phyloP scores from a whole-genome alignment of 1,140 invertebrate genomes.

The Manduca sexta region DNA sequence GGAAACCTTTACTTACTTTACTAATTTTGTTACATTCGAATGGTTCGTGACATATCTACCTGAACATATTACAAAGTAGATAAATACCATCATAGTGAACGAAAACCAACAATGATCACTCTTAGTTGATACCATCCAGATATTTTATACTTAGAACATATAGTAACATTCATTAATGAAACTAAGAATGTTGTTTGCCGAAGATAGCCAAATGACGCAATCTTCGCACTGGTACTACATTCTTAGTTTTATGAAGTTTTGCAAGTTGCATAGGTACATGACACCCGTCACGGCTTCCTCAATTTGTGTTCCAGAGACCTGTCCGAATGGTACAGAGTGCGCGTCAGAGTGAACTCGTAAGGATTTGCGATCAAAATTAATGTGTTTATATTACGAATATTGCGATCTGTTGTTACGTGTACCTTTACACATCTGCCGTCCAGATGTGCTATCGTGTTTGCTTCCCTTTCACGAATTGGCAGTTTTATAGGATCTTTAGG shows the following conservation, averaged over 20 bases:
- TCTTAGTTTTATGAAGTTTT: background rate
- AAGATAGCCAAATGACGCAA: background rate
- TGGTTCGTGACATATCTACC: slow-evolving; percentile 24
- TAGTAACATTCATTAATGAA: slow-evolving; percentile 10
- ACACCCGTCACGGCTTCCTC: slow-evolving; percentile 67
- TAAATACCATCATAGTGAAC: slow-evolving; percentile 16
- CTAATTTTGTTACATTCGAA: slow-evolving; percentile 29
- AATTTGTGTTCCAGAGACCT: slow-evolving; percentile 85
- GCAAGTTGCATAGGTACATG: slow-evolving; percentile 32
- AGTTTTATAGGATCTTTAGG: slow-evolving; percentile 38
- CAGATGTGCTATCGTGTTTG: slow-evolving; percentile 60
- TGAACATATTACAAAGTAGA: slow-evolving; percentile 22
- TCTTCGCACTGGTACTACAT: background rate
- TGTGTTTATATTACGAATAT: slow-evolving; percentile 64
- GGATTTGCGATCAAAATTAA: slow-evolving; percentile 64
- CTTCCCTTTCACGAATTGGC: slow-evolving; percentile 62
- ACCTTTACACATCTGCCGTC: slow-evolving; percentile 68
- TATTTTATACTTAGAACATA: too few relatives aligned
- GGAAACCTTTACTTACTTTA: slow-evolving; percentile 10
- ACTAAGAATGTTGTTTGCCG: slow-evolving; percentile 12
- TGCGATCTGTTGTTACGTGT: slow-evolving; percentile 64
- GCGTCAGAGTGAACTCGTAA: slow-evolving; percentile 85
- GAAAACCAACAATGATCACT: slow-evolving; percentile 7
- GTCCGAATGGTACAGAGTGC: slow-evolving; percentile 83
- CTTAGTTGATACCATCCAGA: background rate